These are phyloP conservation scores for Melanchra persicariae DNA, from an alignment of 2,888 invertebrate species.

Conservation along the genomic window DNA sequence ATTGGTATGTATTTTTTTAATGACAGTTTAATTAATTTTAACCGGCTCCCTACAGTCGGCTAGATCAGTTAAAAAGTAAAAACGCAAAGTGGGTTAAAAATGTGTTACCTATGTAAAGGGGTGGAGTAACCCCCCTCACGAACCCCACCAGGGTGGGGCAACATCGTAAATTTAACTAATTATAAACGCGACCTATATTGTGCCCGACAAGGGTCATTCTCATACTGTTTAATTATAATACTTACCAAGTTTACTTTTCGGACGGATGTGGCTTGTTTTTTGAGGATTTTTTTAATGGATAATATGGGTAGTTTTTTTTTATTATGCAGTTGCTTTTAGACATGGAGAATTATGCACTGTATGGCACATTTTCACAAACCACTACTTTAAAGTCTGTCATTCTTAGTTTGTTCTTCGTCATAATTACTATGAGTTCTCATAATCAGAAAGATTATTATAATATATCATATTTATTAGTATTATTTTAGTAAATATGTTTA, in stretches of 20 bases:
- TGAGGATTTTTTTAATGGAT: not conserved
- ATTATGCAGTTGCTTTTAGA: no score
- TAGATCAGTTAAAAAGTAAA: slow-evolving; percentile 14
- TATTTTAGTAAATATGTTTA: no score
- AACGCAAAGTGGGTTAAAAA: slow-evolving; percentile 13
- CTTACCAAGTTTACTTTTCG: not conserved
- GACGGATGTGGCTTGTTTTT: not conserved
- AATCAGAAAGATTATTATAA: no score
- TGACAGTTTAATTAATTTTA: not conserved
- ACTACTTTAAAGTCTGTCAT: no score
- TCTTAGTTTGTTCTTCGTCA: no score
- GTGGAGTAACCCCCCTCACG: slow-evolving; percentile 7
- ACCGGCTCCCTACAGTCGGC: not conserved
- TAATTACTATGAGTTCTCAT: no score
- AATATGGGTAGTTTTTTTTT: not conserved
- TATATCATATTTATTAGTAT: no score
- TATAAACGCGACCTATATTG: slow-evolving; percentile 69
- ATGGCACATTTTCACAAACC: no score
- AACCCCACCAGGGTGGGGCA: slow-evolving; percentile 61
- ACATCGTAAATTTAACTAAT: slow-evolving; percentile 79
- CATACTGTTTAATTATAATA: slow-evolving; percentile 15
- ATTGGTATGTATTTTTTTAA: no score
- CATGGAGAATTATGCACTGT: no score
- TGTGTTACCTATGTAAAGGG: slow-evolving; percentile 10
- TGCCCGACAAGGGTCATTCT: slow-evolving; percentile 36